These are phyloP conservation scores for Tauraco hartlaubi DNA, from an alignment of 2,797 vertebrate species.

Conservation along the genomic window DNA sequence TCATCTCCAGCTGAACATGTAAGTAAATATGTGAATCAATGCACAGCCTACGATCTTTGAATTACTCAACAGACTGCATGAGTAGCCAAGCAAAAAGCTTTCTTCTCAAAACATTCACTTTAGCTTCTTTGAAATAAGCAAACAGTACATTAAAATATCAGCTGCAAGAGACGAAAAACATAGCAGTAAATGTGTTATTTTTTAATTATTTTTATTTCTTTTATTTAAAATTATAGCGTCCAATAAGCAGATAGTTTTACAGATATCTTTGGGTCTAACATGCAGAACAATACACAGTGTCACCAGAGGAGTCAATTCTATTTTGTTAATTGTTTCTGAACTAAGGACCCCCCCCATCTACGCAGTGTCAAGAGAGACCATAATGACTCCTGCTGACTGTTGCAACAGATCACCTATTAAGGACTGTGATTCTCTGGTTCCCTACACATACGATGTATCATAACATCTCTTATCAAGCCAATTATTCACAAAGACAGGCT, in stretches of 20 bases:
- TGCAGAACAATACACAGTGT: not conserved
- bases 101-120: conserved; percentile 4
- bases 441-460: not conserved
- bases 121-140: not conserved
- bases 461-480: not conserved
- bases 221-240: not conserved
- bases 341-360: not conserved
- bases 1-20: not conserved
- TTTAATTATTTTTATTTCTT: not conserved
- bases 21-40: not conserved
- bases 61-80: not conserved
- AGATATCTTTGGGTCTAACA: not conserved
- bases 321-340: not conserved
- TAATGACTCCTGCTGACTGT: not conserved
- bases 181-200: not conserved
- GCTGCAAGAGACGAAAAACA: not conserved
- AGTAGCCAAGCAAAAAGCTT: conserved; percentile 11
- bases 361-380: not conserved
- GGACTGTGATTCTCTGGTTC: not conserved
- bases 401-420: not conserved
- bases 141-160: not conserved
- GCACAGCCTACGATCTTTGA: not conserved
- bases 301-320: not conserved
- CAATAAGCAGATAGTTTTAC: not conserved
- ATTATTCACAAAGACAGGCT: not conserved